These are phyloP conservation scores for Girardinichthys multiradiatus DNA, from an alignment of 2,113 vertebrate genomes.

Conservation along the genomic window DNA sequence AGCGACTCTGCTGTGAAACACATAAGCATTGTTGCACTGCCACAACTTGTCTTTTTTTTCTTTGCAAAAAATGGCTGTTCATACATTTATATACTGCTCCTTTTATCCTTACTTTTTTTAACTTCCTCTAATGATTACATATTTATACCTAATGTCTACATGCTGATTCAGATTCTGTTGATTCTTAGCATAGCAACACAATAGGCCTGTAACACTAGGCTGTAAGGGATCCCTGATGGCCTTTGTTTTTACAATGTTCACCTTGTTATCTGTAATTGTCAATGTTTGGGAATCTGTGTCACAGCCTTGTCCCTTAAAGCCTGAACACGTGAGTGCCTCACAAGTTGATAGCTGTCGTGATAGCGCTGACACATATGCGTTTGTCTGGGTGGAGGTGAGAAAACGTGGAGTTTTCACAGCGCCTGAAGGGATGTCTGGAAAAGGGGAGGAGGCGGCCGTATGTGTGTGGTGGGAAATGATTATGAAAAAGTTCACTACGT, in stretches of 20 bases:
- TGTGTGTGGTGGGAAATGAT: conserved; percentile 34
- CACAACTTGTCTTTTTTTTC: too few species aligned
- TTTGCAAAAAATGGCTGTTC: too few species aligned
- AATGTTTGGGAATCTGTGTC: conserved; percentile 47
- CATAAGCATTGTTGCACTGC: too few species aligned
- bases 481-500: conserved; percentile 54
- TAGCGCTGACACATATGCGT: neutral
- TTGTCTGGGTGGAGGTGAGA: neutral
- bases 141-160: too few species aligned
- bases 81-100: too few species aligned
- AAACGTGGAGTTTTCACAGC: neutral
- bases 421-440: conserved; percentile 17
- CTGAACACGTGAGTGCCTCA: conserved; percentile 40
- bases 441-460: neutral
- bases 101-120: too few species aligned
- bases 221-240: conserved; percentile 64
- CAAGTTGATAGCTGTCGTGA: conserved; percentile 59
- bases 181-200: conserved; percentile 72
- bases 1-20: too few species aligned
- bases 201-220: conserved; percentile 52
- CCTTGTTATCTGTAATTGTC: conserved; percentile 81
- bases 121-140: too few species aligned
- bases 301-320: conserved; percentile 54
- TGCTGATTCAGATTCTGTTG: too few species aligned
- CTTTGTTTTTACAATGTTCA: conserved; percentile 77